Evolutionary conservation across 37 sponge, comb jelly and placozoan genomes (phyloP).

Genomic region (Ephydatia muelleri): DNA sequence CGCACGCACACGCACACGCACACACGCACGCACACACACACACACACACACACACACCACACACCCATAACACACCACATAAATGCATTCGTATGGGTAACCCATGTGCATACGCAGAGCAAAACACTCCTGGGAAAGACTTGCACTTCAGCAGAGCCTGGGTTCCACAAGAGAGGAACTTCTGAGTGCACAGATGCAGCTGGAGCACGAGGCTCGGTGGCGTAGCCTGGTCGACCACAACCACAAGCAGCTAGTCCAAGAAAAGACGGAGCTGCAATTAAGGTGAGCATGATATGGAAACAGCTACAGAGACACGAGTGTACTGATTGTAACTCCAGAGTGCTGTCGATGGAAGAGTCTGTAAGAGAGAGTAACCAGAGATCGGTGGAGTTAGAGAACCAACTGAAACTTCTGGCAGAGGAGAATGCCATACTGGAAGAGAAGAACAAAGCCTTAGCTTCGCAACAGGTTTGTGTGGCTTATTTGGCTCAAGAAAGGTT

Average conservation of each 20-base stretch:
- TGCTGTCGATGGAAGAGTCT: conserved; percentile 13
- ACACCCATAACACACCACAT: too few species aligned
- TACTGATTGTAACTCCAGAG: background rate
- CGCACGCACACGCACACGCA: conserved; percentile 1
- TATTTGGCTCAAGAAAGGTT: too few species aligned
- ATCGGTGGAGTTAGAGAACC: conserved; percentile 18
- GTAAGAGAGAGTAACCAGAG: conserved; percentile 17
- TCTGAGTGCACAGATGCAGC: conserved; percentile 16
- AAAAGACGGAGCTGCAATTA: conserved; percentile 29
- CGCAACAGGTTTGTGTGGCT: too few species aligned
- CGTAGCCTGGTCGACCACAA: conserved; percentile 11
- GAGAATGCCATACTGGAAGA: conserved; percentile 50
- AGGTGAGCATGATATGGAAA: conserved; percentile 27
- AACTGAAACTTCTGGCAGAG: conserved; percentile 24
- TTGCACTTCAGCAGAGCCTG: conserved; percentile 30
- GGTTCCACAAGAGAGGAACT: conserved; percentile 18
- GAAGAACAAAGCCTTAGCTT: conserved; percentile 5
- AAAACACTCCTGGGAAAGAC: conserved; percentile 17
- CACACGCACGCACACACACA: background rate
- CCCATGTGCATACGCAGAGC: too few species aligned
- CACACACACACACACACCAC: too few species aligned
- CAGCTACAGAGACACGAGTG: background rate
- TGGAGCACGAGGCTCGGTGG: conserved; percentile 43
- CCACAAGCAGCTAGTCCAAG: conserved; percentile 41
- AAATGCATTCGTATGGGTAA: too few species aligned